phyloP scores from a whole-genome alignment of 2,797 vertebrate genomes.

The Gymnodraco acuticeps region DNA sequence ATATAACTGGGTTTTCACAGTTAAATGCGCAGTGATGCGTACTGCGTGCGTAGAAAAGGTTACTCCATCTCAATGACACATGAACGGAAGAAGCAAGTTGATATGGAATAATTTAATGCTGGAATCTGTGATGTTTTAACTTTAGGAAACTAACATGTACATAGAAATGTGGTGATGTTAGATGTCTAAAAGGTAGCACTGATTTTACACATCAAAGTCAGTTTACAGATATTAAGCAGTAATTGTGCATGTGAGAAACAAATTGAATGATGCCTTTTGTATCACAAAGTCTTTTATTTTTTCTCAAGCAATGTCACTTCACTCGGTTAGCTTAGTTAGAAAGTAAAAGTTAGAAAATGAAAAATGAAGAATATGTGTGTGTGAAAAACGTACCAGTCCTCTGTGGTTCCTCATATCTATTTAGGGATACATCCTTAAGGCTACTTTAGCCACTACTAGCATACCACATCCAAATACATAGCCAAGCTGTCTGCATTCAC shows the following conservation, averaged over 20 bases:
- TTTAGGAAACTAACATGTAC: background rate
- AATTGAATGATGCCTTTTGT: background rate
- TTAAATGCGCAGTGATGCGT: background rate
- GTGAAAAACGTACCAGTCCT: background rate
- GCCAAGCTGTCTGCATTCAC: background rate
- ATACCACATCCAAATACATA: background rate
- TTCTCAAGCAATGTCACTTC: background rate
- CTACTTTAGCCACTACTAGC: background rate
- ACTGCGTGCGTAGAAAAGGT: background rate
- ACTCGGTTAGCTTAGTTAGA: background rate
- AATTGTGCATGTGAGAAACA: background rate
- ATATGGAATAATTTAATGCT: background rate
- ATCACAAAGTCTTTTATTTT: background rate
- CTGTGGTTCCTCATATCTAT: slow-evolving; percentile 9
- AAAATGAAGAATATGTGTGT: background rate
- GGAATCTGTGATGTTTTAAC: slow-evolving; percentile 1
- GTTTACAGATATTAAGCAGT: background rate
- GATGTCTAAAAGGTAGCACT: background rate
- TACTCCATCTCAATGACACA: background rate
- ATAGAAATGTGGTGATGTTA: background rate
- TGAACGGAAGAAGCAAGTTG: background rate
- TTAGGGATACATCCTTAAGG: background rate
- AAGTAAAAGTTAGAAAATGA: no score
- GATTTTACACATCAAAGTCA: background rate
- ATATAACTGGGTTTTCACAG: slow-evolving; percentile 17